A percentile compares a stretch with the other conserved stretches of the same genome.
Conservation (phyloP, 2,113 vertebrate species). For the Xenopus laevis region DNA sequence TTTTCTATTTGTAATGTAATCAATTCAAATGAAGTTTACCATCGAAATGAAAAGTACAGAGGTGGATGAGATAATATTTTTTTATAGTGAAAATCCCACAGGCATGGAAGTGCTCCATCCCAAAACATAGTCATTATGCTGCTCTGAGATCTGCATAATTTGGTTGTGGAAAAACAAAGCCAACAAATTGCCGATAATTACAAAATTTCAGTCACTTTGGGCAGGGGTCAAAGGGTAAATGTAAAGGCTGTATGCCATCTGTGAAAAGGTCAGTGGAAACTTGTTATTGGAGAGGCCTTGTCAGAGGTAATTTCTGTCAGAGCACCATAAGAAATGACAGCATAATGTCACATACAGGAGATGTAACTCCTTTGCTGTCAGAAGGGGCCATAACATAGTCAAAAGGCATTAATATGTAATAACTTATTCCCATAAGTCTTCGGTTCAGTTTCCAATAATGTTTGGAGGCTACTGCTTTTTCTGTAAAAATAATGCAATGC, state of each 20-base stretch:
- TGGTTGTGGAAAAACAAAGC: slow-evolving; percentile 28
- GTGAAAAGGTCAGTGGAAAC: slow-evolving; percentile 32
- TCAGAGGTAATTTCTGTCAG: slow-evolving; percentile 40
- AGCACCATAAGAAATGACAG: not conserved
- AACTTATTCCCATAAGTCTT: not conserved
- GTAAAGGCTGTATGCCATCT: slow-evolving; percentile 33
- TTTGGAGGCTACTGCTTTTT: not conserved
- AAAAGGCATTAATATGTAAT: not conserved
- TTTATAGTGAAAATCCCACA: not conserved
- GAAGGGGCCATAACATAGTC: not conserved
- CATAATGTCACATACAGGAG: slow-evolving; percentile 10
- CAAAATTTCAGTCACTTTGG: slow-evolving; percentile 44
- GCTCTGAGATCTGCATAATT: slow-evolving; percentile 29
- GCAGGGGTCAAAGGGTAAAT: slow-evolving; percentile 32
- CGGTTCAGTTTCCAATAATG: not conserved
- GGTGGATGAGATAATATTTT: slow-evolving; percentile 26
- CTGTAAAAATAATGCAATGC: no score
- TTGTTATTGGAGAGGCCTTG: slow-evolving; percentile 37
- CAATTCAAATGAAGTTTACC: no score
- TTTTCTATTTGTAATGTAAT: no score
- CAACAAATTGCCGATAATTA: slow-evolving; percentile 40
- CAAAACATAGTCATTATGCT: slow-evolving; percentile 5
- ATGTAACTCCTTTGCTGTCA: not conserved
- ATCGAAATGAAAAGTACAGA: no score
- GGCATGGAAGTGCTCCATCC: not conserved